A percentile compares a stretch with the other conserved stretches of the same genome.
These are phyloP conservation scores for Plotosus lineatus DNA, from an alignment of 2,113 vertebrate genomes.

Conservation along the genomic window DNA sequence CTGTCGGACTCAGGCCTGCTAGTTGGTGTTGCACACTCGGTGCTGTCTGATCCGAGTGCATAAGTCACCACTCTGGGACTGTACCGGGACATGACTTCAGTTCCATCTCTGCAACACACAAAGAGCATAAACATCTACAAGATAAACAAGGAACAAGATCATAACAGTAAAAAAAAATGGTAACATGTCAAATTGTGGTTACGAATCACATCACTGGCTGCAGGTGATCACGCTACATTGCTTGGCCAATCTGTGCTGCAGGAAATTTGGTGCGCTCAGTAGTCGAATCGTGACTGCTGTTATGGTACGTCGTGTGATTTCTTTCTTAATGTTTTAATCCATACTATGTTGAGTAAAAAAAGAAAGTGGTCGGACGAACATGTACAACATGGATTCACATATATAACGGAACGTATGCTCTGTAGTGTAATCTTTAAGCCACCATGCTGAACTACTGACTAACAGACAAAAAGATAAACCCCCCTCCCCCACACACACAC, in stretches of 20 bases:
- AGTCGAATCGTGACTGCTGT: no score
- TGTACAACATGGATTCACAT: no score
- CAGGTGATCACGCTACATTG: no score
- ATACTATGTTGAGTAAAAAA: no score
- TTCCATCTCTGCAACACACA: conserved; percentile 68
- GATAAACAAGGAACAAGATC: neutral
- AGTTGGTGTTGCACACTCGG: neutral
- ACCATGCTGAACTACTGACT: conserved; percentile 1
- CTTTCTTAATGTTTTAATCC: no score
- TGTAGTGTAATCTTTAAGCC: neutral
- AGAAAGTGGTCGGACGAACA: no score
- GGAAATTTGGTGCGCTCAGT: no score
- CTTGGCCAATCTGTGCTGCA: no score
- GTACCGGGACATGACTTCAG: conserved; percentile 69
- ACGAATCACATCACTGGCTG: no score
- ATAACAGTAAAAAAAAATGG: neutral
- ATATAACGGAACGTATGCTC: no score
- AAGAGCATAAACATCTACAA: neutral
- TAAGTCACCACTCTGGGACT: conserved; percentile 77
- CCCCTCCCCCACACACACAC: no score
- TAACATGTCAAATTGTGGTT: neutral
- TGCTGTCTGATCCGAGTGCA: conserved; percentile 59
- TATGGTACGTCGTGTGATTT: no score
- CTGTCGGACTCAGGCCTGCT: conserved; percentile 50
- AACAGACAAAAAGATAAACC: conserved; percentile 1